A percentile compares a stretch with the other conserved stretches of the same genome.
Evolutionary conservation across 1,140 invertebrate species (phyloP).

Genomic region (Heliconius congener): DNA sequence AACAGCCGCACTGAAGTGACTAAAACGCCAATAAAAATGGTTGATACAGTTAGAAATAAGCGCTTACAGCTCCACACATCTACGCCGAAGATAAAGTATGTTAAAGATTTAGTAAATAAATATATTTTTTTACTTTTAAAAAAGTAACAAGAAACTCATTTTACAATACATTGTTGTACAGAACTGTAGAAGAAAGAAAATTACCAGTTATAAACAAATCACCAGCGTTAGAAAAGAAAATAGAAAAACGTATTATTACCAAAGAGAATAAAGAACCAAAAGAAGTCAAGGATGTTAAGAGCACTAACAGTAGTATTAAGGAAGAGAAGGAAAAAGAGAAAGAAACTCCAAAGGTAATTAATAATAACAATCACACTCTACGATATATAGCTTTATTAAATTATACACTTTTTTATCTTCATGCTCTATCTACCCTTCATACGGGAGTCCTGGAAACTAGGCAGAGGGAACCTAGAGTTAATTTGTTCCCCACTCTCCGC

Average conservation of each 20-base stretch:
- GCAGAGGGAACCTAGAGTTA: too few species aligned
- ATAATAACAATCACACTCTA: not conserved
- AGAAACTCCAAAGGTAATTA: constrained; percentile 47
- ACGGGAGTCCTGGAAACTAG: too few species aligned
- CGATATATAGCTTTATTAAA: too few species aligned
- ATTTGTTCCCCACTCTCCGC: too few species aligned
- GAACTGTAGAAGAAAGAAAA: constrained; percentile 57
- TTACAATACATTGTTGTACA: constrained; percentile 28
- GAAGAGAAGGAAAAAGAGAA: constrained; percentile 52
- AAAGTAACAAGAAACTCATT: not conserved
- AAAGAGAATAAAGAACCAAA: constrained; percentile 75
- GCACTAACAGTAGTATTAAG: constrained; percentile 44
- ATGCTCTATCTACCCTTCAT: too few species aligned
- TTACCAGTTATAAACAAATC: constrained; percentile 42
- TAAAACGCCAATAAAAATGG: constrained; percentile 45
- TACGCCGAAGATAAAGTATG: constrained; percentile 64
- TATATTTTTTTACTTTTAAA: not conserved
- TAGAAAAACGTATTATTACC: constrained; percentile 54
- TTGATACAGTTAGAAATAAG: constrained; percentile 47
- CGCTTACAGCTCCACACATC: constrained; percentile 63
- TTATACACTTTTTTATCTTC: too few species aligned
- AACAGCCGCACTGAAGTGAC: constrained; percentile 50
- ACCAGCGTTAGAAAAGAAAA: constrained; percentile 54
- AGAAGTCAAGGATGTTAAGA: constrained; percentile 53
- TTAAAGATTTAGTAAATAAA: not conserved